Percentiles rank a stretch among this genome's conserved stretches.
Conservation (phyloP, 2,113 vertebrate genomes). For the Ctenodactylus gundi region DNA sequence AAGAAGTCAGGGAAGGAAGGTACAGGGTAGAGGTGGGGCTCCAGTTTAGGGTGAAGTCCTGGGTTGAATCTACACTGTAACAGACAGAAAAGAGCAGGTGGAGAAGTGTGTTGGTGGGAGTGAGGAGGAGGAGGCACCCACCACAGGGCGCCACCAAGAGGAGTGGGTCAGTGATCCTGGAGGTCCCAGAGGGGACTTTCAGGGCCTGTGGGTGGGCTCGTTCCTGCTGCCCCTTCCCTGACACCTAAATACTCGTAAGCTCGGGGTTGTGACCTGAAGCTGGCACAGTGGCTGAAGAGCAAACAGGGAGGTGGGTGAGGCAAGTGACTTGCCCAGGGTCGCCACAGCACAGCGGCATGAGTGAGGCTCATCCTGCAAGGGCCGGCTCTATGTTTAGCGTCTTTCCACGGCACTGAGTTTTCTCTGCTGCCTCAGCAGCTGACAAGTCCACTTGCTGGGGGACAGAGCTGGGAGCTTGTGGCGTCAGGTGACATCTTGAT, state of each 20-base stretch:
- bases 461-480: not conserved
- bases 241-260: not conserved
- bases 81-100: not conserved
- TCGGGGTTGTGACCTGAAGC: not conserved
- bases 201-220: not conserved
- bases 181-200: not conserved
- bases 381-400: conserved; percentile 50
- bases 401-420: conserved; percentile 62
- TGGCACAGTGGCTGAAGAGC: not conserved
- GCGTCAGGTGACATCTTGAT: conserved; percentile 71
- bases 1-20: too few species aligned
- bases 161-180: not conserved
- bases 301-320: not conserved
- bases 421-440: conserved; percentile 63
- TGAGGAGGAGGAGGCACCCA: too few species aligned
- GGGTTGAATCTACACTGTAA: too few species aligned
- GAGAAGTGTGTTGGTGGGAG: not conserved
- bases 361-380: not conserved
- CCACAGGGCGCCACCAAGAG: rapidly evolving
- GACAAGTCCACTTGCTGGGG: conserved; percentile 7
- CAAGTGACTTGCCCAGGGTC: not conserved
- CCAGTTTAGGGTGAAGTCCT: too few species aligned
- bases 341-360: not conserved
- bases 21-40: too few species aligned
- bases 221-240: too few species aligned